Conservation (phyloP, 2,113 vertebrate species). For the Solea solea region DNA sequence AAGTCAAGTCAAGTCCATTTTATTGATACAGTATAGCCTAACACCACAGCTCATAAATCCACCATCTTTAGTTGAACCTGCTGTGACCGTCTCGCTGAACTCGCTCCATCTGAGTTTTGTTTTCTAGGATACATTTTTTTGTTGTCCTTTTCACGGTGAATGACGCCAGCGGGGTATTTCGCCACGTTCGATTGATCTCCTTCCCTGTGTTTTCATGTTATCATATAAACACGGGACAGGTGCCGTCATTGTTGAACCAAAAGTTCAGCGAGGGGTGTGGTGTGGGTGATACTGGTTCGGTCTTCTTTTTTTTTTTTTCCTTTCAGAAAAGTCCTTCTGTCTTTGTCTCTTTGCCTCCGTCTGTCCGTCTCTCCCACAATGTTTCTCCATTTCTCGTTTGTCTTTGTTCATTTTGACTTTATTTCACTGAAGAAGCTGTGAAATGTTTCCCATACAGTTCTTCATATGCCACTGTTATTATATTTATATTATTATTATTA, state of each 20-base stretch:
- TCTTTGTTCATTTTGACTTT: neutral
- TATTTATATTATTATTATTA: neutral
- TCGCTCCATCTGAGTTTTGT: no score
- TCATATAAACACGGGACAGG: conserved; percentile 41
- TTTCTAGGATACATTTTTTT: no score
- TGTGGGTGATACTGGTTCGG: conserved; percentile 38
- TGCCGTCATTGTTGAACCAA: conserved; percentile 43
- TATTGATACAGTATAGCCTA: no score
- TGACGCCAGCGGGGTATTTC: neutral
- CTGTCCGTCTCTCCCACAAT: no score
- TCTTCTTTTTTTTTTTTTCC: neutral
- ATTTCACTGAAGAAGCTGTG: neutral
- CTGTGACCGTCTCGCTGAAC: no score
- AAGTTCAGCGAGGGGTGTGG: conserved; percentile 14
- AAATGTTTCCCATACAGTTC: neutral
- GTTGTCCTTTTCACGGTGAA: no score
- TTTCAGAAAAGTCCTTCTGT: no score
- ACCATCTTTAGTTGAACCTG: no score
- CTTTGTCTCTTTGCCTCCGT: no score
- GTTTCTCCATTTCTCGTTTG: neutral
- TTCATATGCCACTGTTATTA: neutral
- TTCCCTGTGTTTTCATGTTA: conserved; percentile 37
- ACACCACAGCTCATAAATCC: no score
- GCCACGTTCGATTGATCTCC: conserved; percentile 14
- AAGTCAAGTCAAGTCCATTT: no score